Evolutionary conservation across 2,113 vertebrate species (phyloP), one percentile per base, ranked within the genome.

Genomic region (Dipodomys merriami): DNA sequence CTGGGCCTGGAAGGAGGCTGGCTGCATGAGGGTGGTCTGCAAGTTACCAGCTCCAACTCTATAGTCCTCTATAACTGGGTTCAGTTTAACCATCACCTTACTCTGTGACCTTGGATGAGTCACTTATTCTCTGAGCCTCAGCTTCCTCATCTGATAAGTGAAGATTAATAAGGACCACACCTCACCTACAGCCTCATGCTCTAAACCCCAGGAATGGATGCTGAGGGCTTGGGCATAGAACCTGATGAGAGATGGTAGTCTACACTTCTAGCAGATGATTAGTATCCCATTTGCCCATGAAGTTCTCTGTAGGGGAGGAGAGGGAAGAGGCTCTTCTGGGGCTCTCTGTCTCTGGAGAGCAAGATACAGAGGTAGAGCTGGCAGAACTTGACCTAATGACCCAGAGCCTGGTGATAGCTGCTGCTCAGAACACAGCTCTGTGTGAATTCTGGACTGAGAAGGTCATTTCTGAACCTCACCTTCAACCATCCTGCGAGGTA

Each of bases 101-200:
- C 77, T 94, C 60, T 82, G 90, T 27, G 72, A 27, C 76, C 29
- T 76, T 78, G 81, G 46, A 16, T 20, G 57, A 77, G 35, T 82
- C 65, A 60, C 64, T 81, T 39, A 62, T 22, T 72, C 62, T 80
- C 83, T 64, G 80, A 72, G 67, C 35, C 76, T 86, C 83, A 35
- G 46, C 73, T 33, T 86, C 29, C 76, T 46, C 33, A 86, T 46
- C 76, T 86, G 72, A 87, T 73, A 80, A 46, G 67, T 25, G 39
- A 53, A 49, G 20, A 25, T 25, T 35, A 62, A 4, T 20, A 16
- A 71, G 27, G 72, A 53, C 53, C 83, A 8, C 9, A 20, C 3
- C 7, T n/a, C 5, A 20, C 53, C 29, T 6, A 0, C 0, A 11
- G 35, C 44, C 27, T 33, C 29, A 1, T 0, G 7, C 12, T 44